Conservation (phyloP, 92 coral and sea anemone species). For the Phenganax marumi region DNA sequence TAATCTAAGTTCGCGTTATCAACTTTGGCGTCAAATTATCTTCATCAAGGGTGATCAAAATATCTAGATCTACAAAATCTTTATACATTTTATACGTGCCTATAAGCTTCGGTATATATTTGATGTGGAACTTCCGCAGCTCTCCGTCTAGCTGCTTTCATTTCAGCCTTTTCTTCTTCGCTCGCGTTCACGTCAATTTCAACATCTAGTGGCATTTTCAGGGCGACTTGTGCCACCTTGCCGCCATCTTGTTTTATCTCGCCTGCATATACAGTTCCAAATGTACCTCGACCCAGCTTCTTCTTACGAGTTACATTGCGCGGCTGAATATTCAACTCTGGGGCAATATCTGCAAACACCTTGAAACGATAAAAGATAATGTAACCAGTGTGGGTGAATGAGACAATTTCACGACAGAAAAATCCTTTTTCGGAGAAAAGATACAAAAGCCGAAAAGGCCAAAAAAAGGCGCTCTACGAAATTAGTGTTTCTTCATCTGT, state of each 20-base stretch:
- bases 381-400: no score
- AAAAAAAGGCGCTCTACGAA: no score
- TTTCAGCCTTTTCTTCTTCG: constrained; percentile 79
- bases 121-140: constrained; percentile 75
- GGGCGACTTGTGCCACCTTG: constrained; percentile 65
- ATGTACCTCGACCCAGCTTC: constrained; percentile 92
- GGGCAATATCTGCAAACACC: constrained; percentile 98
- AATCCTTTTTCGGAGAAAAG: no score
- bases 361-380: constrained; percentile 14
- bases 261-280: constrained; percentile 96
- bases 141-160: constrained; percentile 85
- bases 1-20: not conserved
- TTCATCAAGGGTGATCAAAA: not conserved
- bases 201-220: constrained; percentile 98
- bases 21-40: not conserved
- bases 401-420: no score
- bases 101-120: constrained; percentile 89
- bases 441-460: no score
- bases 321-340: constrained; percentile 71
- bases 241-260: constrained; percentile 73
- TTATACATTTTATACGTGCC: constrained; percentile 50
- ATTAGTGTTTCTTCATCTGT: not conserved
- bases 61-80: not conserved
- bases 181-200: constrained; percentile 86
- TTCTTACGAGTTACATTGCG: constrained; percentile 70